phyloP scores from a whole-genome alignment of 2,113 vertebrate species.

The Ctenodactylus gundi region DNA sequence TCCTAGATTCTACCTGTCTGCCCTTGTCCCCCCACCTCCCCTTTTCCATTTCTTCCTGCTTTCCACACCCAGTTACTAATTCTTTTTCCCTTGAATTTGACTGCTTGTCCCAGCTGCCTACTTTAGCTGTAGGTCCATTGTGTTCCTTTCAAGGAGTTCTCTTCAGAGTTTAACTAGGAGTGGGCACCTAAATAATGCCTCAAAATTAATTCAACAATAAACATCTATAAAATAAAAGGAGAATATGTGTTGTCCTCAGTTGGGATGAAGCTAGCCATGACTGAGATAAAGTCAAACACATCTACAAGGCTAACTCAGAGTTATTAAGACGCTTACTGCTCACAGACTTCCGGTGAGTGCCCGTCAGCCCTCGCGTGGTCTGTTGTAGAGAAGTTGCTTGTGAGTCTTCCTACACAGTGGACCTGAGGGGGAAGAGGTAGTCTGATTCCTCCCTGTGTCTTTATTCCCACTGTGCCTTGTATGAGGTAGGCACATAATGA shows the following conservation, averaged over 20 bases:
- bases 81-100: neutral
- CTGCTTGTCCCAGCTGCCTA: neutral
- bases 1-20: neutral
- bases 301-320: neutral
- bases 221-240: neutral
- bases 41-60: neutral
- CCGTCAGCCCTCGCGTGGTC: neutral
- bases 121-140: neutral
- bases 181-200: neutral
- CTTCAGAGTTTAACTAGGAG: neutral
- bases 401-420: neutral
- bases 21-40: neutral
- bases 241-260: neutral
- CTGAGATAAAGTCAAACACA: neutral
- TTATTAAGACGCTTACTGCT: neutral
- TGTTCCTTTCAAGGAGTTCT: neutral
- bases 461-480: neutral
- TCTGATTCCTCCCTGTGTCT: neutral
- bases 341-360: neutral
- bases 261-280: neutral
- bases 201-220: neutral
- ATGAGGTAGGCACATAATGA: neutral
- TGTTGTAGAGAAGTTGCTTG: neutral
- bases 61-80: neutral
- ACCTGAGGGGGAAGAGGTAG: too few species aligned